Base-by-base conservation (phyloP, 2,888 invertebrate genomes). In the Lasioglossum vierecki region DNA sequence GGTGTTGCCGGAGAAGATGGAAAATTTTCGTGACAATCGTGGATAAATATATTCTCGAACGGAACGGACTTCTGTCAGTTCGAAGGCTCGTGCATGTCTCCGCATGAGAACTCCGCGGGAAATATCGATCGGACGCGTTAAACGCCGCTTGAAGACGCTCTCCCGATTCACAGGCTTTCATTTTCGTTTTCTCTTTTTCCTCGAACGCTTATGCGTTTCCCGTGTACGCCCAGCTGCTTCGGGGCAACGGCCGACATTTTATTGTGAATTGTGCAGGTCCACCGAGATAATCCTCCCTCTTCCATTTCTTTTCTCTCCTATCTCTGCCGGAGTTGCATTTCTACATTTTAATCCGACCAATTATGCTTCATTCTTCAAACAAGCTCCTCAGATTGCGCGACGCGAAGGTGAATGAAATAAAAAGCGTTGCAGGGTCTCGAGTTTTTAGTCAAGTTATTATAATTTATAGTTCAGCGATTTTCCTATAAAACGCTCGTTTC, bases 51-150 rank as follows among this genome's bases (percentile, higher is more conserved):
- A 46, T 6, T 1, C 41, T 2, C n/a, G 76, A 60, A 5, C 60
- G 60, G 60, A 30, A 26, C 26, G 26, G 26, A 5, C 5, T 60
- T 2, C 60, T 11, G 13, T 60, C 26, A 26, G 26, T 30, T 53
- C 53, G 53, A 53, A 53, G 22, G 53, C 60, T 39, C 22, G 35
- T 73, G 35, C 35, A 39, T 53, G 15, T 41, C 6, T 13, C 13
- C 70, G 70, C 26, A n/a, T 44, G 41, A 44, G 11, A 70, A 70
- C 1, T 35, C 11, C 41, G 68, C 68, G 5, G 39, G 15, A 44
- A 66, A 46, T 63, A 76, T 76, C 60, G 41, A 66, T 46, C 39
- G 75, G 13, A 26, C 75, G 44, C 18, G 22, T 44, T 30, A 22
- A 41, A 44, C 44, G n/a, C n/a, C 53, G 4, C 22, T 60, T n/a